Evolutionary conservation across 92 coral and sea anemone species (phyloP), one percentile per base, ranked within the genome.

Genomic region (Micromussa lordhowensis): DNA sequence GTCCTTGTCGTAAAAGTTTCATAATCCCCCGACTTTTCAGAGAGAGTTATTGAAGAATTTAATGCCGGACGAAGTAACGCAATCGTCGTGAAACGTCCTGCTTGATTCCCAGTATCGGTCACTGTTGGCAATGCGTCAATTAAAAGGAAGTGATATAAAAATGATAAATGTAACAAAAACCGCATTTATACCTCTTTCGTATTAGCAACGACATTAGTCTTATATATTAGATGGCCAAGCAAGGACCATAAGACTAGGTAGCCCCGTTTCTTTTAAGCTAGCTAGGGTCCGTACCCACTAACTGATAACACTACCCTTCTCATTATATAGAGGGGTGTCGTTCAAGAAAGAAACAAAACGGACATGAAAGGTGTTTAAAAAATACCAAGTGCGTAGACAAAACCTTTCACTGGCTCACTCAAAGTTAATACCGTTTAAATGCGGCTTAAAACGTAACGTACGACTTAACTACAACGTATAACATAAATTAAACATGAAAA

Each of bases 401-500:
- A 75, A n/a, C 64, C 53, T 77, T 9, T 26, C 61, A 77, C 61
- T 77, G 80, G 11, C 59, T 44, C 59, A 77, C 80, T 5, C 80
- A 77, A 77, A 77, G 59, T 77, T 77, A n/a, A 78, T 78, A 3
- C 35, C 81, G 81, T 78, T 49, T 78, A 51, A 49, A 51, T 78
- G 81, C 66, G 28, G 64, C 81, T 78, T 24, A 51, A 78, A 78
- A 78, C 34, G 66, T 78, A 78, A 75, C 79, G 58, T 75, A 18
- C 40, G 51, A 78, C 81, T 78, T 51, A 78, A 78, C 48, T 49
- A 38, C 80, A 76, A 74, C 78, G 28, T 32, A 12, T 74, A 2
- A 38, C 51, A 38, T 34, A 76, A 40, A 40, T 30, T 40, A 61
- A 18, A 40, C 80, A 21, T 76, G 59, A 76, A 40, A 5, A 76